These are phyloP conservation scores for Cordilura impudica DNA, from an alignment of 2,888 invertebrate species.

Conservation along the genomic window DNA sequence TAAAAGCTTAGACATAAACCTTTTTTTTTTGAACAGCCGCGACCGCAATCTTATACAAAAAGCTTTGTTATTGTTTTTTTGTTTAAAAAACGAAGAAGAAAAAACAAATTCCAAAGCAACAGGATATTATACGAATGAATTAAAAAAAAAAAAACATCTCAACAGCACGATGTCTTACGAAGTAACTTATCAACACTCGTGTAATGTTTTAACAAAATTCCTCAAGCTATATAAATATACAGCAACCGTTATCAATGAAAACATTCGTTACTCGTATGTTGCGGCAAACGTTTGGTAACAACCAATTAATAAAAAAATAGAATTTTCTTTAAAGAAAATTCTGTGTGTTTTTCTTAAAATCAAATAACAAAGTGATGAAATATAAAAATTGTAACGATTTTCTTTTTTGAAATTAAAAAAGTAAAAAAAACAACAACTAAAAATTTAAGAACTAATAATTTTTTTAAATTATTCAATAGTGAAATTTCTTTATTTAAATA, in stretches of 20 bases:
- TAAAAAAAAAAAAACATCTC: not conserved
- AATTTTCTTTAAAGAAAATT: not conserved
- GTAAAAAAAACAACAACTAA: not conserved
- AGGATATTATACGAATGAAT: conserved; percentile 39
- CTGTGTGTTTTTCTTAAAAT: not conserved
- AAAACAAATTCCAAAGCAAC: conserved; percentile 40
- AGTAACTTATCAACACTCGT: not conserved
- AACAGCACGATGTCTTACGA: conserved; percentile 20
- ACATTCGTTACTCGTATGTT: conserved; percentile 56
- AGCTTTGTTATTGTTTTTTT: conserved; percentile 19
- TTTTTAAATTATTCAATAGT: too few species aligned
- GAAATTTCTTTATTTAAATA: not conserved
- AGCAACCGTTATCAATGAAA: conserved; percentile 23
- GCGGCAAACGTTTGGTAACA: conserved; percentile 52
- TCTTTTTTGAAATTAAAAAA: not conserved
- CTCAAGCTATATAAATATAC: conserved; percentile 51
- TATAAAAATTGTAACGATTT: conserved; percentile 17
- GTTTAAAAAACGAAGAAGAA: not conserved
- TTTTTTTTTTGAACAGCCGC: not conserved
- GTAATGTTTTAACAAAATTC: not conserved
- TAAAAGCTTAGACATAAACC: not conserved
- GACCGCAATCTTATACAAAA: conserved; percentile 13
- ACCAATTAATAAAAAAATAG: conserved; percentile 3
- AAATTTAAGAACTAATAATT: not conserved
- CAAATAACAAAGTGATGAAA: not conserved